Evolutionary conservation across 2,113 vertebrate species (phyloP), one percentile per base, ranked within the genome.

Genomic region (Turdus rufiventris): DNA sequence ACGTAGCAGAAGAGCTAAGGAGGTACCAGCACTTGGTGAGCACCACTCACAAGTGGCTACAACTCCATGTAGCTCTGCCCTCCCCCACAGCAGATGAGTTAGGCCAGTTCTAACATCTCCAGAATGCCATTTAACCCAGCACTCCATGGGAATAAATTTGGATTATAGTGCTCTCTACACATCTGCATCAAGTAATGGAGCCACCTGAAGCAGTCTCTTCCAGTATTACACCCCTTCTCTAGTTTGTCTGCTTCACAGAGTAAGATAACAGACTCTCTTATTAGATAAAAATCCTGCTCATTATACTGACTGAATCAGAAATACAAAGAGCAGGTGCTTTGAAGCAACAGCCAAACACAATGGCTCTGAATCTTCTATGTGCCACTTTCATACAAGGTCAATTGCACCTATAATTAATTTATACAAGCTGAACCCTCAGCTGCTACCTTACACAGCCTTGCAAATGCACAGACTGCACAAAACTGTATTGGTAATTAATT

Each of bases 401-500:
- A 36, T 61, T 85, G 61, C 40, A 87, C 65, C 48, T 87, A 72
- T 91, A 95, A 95, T 95, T 94, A 91, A 87, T 94, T 92, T 91
- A 91, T 53, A 77, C 33, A 86, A 75, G 62, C 48, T 4, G 8
- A 97, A 93, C 43, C 21, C 72, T 94, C 91, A 92, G 85, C 94
- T 93, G 56, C 76, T 63, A 67, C 86, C 38, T 90, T 65, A 79
- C 25, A 79, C 23, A 91, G 90, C 67, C 50, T 81, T 81, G 80
- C n/a, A 88, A 93, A 77, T 25, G 43, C 76, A 76, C 47, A 79
- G 51, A 45, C 82, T 85, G 85, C 60, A 84, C 34, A 81, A 81
- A 91, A 74, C 40, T 43, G 8, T 63, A 48, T 38, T 74, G 76
- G 76, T 72, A 96, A 96, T 96, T 96, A 96, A 89, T 93, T 94